Conservation (phyloP, 2,113 vertebrate species). For the Gambusia affinis region DNA sequence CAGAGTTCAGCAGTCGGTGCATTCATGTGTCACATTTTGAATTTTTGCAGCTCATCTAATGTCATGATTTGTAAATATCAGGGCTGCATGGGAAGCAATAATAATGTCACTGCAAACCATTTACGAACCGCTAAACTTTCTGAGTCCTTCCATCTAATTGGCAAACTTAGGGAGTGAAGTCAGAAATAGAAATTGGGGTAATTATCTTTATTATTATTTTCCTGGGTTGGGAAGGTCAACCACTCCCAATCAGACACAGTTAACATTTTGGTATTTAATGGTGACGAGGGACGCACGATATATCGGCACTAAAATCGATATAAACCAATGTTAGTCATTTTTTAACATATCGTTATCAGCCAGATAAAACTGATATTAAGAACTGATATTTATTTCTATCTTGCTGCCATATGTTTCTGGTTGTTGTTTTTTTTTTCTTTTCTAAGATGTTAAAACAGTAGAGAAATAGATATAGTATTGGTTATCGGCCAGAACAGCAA, state of each 20-base stretch:
- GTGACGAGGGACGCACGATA: too few species aligned
- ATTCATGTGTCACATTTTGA: too few species aligned
- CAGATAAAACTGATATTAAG: too few species aligned
- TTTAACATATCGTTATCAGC: too few species aligned
- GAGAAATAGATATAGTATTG: too few species aligned
- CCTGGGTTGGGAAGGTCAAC: conserved; percentile 1
- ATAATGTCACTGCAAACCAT: conserved; percentile 1
- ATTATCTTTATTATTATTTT: neutral
- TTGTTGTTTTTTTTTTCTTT: too few species aligned
- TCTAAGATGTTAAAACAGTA: too few species aligned
- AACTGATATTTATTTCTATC: neutral
- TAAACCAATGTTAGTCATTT: too few species aligned
- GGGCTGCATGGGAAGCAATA: conserved; percentile 6
- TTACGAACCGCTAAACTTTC: neutral
- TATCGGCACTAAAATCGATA: too few species aligned
- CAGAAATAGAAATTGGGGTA: conserved; percentile 3
- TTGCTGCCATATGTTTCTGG: too few species aligned
- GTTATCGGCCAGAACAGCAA: too few species aligned
- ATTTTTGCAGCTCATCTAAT: neutral
- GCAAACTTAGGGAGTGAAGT: conserved; percentile 4
- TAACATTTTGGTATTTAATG: neutral
- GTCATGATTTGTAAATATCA: neutral
- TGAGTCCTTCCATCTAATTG: conserved; percentile 8
- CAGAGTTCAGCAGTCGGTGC: too few species aligned
- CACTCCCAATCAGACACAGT: neutral